These are phyloP conservation scores for Plutomurus gul DNA, from an alignment of 1,140 invertebrate species.

Conservation along the genomic window DNA sequence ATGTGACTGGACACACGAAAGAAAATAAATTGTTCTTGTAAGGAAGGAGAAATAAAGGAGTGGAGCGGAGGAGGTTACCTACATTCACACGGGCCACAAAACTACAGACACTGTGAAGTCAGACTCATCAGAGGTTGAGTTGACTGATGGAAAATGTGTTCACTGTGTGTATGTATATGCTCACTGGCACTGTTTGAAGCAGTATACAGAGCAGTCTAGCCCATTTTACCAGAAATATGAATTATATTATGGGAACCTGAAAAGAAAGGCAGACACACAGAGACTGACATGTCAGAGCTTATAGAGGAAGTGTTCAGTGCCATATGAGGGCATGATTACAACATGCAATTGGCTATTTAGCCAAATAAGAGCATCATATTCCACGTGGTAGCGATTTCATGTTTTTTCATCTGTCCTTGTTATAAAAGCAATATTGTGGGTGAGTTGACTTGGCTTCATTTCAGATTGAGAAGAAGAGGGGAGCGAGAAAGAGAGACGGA, in stretches of 20 bases:
- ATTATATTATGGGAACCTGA: not conserved
- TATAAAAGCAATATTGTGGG: not conserved
- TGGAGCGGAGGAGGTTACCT: not conserved
- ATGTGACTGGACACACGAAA: not conserved
- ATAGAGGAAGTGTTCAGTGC: constrained; percentile 21
- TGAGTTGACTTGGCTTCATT: not conserved
- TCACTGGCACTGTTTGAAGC: too few species aligned
- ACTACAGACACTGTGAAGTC: not conserved
- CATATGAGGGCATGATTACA: constrained; percentile 46
- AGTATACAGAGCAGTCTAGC: too few species aligned
- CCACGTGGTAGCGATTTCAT: constrained; percentile 30
- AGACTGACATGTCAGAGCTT: not conserved
- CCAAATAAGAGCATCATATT: constrained; percentile 36
- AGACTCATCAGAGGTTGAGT: too few species aligned
- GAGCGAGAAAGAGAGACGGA: not conserved
- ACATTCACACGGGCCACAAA: not conserved
- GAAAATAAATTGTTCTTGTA: not conserved
- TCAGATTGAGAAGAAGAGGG: not conserved
- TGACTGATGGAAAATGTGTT: too few species aligned
- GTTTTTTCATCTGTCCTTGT: not conserved
- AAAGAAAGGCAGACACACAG: not conserved
- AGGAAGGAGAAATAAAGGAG: not conserved
- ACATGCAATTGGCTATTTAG: constrained; percentile 43
- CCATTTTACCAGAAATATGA: too few species aligned
- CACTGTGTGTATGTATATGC: too few species aligned